These are phyloP conservation scores for Ephialtes manifestator DNA, from an alignment of 2,888 invertebrate genomes.

Conservation along the genomic window DNA sequence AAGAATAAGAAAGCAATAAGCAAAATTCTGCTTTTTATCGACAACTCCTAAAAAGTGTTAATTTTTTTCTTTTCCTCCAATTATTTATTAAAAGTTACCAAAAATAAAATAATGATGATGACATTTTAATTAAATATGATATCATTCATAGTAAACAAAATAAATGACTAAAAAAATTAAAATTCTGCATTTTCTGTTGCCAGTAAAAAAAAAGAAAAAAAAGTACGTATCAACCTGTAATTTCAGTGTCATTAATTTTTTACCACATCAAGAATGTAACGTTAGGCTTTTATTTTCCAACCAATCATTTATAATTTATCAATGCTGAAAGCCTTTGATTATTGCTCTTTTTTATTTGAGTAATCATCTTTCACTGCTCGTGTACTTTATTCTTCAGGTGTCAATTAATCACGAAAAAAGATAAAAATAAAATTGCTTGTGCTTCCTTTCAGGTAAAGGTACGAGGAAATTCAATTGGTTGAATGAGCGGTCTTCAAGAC, in stretches of 20 bases:
- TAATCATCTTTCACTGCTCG: neutral
- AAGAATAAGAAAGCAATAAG: too few relatives aligned
- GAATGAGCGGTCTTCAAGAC: too few relatives aligned
- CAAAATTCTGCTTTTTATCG: too few relatives aligned
- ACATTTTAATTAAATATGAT: neutral
- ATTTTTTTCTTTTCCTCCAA: too few relatives aligned
- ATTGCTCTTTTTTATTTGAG: neutral
- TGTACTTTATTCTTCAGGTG: neutral
- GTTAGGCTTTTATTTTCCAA: neutral
- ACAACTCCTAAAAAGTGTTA: too few relatives aligned
- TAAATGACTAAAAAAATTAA: neutral
- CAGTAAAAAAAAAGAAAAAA: neutral
- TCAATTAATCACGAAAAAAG: conserved; percentile 1
- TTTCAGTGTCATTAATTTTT: conserved; percentile 8
- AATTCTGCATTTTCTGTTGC: neutral
- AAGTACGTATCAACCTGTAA: neutral
- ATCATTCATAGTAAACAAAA: neutral
- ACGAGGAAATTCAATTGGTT: neutral
- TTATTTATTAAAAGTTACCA: neutral
- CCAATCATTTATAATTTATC: neutral
- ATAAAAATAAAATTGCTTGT: conserved; percentile 1
- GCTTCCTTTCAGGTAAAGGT: conserved; percentile 11
- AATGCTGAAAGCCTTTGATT: neutral
- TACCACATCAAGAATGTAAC: neutral
- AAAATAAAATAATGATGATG: conserved; percentile 1